Percentiles rank a stretch among this genome's conserved stretches.
phyloP scores from a whole-genome alignment of 2,797 vertebrate genomes.

The Gobio occitaniae region DNA sequence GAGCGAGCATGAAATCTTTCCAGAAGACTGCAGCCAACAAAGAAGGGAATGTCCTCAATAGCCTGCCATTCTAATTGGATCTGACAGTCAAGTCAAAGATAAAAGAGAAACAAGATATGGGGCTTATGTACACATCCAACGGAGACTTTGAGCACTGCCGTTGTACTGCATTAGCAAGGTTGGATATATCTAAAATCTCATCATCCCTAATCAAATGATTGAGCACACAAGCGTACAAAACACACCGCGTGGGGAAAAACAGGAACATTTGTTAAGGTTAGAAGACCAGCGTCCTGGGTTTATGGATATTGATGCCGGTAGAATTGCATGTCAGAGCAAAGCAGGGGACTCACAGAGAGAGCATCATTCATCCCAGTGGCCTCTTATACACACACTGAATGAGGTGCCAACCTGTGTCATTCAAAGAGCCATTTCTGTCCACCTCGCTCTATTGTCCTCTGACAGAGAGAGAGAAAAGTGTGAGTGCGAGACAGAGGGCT shows the following conservation, averaged over 20 bases:
- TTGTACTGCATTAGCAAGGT: slow-evolving; percentile 48
- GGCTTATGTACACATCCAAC: slow-evolving; percentile 52
- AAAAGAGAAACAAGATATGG: slow-evolving; percentile 59
- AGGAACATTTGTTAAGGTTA: slow-evolving; percentile 64
- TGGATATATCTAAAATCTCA: slow-evolving; percentile 58
- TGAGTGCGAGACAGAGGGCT: neutral
- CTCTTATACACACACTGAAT: slow-evolving; percentile 60
- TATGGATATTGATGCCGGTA: slow-evolving; percentile 64
- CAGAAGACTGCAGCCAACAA: slow-evolving; percentile 53
- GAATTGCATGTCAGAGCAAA: slow-evolving; percentile 55
- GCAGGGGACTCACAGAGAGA: slow-evolving; percentile 42
- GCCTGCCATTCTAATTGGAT: slow-evolving; percentile 54
- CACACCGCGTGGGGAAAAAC: slow-evolving; percentile 39
- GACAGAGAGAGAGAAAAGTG: slow-evolving; percentile 48
- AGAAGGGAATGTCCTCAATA: slow-evolving; percentile 50
- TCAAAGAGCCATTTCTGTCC: slow-evolving; percentile 66
- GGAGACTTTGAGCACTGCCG: slow-evolving; percentile 31
- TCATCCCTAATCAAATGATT: slow-evolving; percentile 61
- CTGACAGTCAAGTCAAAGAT: slow-evolving; percentile 57
- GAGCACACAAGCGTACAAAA: slow-evolving; percentile 50
- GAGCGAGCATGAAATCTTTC: slow-evolving; percentile 45
- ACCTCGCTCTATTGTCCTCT: slow-evolving; percentile 62
- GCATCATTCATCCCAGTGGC: slow-evolving; percentile 59
- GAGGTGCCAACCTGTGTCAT: slow-evolving; percentile 64
- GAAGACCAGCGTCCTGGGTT: slow-evolving; percentile 45